Evolutionary conservation across 35 echinoderm and acorn worm genomes (phyloP), one percentile per base, ranked within the genome.

Genomic region (Lytechinus variegatus): DNA sequence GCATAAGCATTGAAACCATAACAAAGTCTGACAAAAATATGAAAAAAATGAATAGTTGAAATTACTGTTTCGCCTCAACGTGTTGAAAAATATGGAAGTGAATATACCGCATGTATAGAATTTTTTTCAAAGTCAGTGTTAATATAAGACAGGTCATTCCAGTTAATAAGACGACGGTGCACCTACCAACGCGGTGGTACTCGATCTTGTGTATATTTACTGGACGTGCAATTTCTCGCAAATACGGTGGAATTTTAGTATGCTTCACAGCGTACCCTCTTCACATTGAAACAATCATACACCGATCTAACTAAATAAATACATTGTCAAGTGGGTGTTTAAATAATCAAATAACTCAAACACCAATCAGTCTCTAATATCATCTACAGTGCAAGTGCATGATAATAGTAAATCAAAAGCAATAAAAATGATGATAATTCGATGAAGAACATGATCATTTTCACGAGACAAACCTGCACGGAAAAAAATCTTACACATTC

Each of bases 211-310:
- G 4, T 21, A 90, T 90, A 52, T 90, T 90, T 52, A 90, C 88
- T 52, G 88, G 52, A 90, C 88, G 88, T 90, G 88, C 27, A 44
- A 90, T 19, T 90, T 90, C 88, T 54, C 9, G 29, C 88, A 90
- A 90, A 52, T 90, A 33, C 88, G 88, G 11, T 14, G 88, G 88
- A 54, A 90, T 90, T 54, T 10, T 52, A 90, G 8, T 54, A 19
- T 12, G 52, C 88, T 79, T 54, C 28, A 21, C 28, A 21, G 52
- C 3, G 88, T 51, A 33, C 88, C 88, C 88, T 79, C 21, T 52
- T 90, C 88, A 52, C 88, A 90, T 90, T 19, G 13, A 29, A 90
- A 90, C 8, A 44, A 79, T 79, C 3, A 79, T 79, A 79, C 14
- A 4, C 66, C n/a, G n/a, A n/a, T 79, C 66, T 24, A n/a, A 24